Conservation (phyloP, 53 echinoderm and acorn worm genomes). For the Holothuria leucospilota region DNA sequence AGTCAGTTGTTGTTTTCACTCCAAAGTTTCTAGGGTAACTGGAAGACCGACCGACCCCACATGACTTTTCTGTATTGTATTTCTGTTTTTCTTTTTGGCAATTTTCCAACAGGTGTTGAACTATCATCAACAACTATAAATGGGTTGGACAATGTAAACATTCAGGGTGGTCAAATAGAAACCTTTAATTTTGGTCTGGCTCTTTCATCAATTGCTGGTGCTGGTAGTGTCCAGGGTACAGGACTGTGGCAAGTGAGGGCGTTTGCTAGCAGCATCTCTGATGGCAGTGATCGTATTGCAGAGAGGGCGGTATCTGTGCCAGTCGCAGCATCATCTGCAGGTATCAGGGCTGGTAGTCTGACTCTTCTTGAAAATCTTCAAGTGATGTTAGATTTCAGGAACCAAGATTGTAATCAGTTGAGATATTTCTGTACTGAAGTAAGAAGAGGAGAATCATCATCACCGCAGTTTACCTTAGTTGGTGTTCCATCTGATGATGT, state of each 20-base stretch:
- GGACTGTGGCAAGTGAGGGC: constrained; percentile 81
- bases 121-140: constrained; percentile 50
- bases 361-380: constrained; percentile 48
- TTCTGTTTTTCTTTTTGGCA: too few species aligned
- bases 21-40: too few species aligned
- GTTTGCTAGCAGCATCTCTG: constrained; percentile 70
- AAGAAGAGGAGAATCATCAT: constrained; percentile 49
- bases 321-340: constrained; percentile 38
- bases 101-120: constrained; percentile 69
- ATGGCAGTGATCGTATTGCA: constrained; percentile 58
- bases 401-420: constrained; percentile 55
- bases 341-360: constrained; percentile 32
- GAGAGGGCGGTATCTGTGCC: constrained; percentile 52
- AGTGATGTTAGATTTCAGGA: constrained; percentile 50
- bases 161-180: constrained; percentile 67
- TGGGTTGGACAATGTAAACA: constrained; percentile 24
- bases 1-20: too few species aligned
- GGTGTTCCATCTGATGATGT: constrained; percentile 59
- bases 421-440: constrained; percentile 74
- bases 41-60: too few species aligned
- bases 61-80: too few species aligned
- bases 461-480: constrained; percentile 68
- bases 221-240: constrained; percentile 76
- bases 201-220: constrained; percentile 60
- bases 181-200: constrained; percentile 69